A percentile compares a stretch with the other conserved stretches of the same genome.
Evolutionary conservation across 2,113 vertebrate genomes (phyloP).

Genomic region (Dolichotis patagonum): DNA sequence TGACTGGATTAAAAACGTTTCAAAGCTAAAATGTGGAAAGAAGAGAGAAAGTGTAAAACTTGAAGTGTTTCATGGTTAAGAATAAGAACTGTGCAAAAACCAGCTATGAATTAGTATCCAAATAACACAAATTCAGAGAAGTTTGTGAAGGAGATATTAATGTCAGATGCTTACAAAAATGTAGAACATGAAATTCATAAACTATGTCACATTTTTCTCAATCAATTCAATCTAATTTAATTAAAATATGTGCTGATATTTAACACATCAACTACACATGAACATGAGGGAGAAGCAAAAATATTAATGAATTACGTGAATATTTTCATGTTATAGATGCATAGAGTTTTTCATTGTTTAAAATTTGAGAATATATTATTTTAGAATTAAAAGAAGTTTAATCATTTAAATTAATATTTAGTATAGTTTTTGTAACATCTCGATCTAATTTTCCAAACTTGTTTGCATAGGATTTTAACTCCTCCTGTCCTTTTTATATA

Average conservation of each 20-base stretch:
- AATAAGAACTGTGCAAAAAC: background rate
- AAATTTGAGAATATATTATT: background rate
- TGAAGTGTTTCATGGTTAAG: background rate
- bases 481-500: background rate
- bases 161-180: background rate
- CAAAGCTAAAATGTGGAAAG: constrained; percentile 22
- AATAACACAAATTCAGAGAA: background rate
- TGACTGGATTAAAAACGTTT: constrained; percentile 55
- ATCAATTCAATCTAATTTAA: background rate
- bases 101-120: background rate
- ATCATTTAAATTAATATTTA: background rate
- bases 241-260: background rate
- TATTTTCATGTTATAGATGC: background rate
- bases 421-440: background rate
- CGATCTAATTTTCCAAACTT: background rate
- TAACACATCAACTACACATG: background rate
- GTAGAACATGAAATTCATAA: background rate
- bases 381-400: background rate
- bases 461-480: background rate
- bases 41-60: constrained; percentile 18
- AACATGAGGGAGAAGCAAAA: background rate
- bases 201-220: background rate
- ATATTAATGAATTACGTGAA: background rate
- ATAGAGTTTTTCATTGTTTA: background rate
- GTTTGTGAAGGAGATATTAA: background rate